Base-by-base conservation (phyloP, 2,797 vertebrate genomes). In the Pseudochromis fuscus region DNA sequence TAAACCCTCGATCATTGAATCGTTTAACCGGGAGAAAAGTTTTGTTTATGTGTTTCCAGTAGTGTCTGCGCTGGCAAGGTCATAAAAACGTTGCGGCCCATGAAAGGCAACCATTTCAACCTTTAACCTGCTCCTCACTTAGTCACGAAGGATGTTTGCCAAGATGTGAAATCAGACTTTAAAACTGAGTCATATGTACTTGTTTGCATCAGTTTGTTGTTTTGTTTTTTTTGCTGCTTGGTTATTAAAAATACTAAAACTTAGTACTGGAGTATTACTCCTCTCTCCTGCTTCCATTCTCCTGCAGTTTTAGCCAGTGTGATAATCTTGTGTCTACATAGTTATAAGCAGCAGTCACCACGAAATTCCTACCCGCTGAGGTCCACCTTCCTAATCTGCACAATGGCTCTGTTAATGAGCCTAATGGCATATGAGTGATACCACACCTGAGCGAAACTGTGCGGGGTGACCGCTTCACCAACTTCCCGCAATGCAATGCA, bases 401-500 rank as follows among this genome's bases (percentile, higher is more conserved):
- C 53, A 88, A 87, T 74, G 79, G 62, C 62, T 87, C 79, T 65
- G 81, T 91, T 87, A 91, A 90, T 91, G 83, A 85, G 70, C 58
- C 86, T 80, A 86, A 88, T 86, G 82, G 80, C 83, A 85, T 83
- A 82, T 77, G 87, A 90, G 84, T 16, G 53, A 91, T 90, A 88
- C 78, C 83, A 79, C 82, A 85, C 77, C 75, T 76, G 79, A 84
- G 84, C 74, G 91, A 92, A 91, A 91, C 87, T 78, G 82, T 80
- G 77, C 45, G 23, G 89, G 84, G 69, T 93, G 89, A 92, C 88
- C 82, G 91, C 81, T 74, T 88, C 80, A 64, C 75, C 85, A 68
- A 90, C 87, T 93, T 94, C 91, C 91, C 72, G 79, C 85, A 85
- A 79, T 85, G 82, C 83, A 59, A 73, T 75, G 88, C 86, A 88